phyloP scores from a whole-genome alignment of 2,797 vertebrate genomes.

The Microcaecilia unicolor region DNA sequence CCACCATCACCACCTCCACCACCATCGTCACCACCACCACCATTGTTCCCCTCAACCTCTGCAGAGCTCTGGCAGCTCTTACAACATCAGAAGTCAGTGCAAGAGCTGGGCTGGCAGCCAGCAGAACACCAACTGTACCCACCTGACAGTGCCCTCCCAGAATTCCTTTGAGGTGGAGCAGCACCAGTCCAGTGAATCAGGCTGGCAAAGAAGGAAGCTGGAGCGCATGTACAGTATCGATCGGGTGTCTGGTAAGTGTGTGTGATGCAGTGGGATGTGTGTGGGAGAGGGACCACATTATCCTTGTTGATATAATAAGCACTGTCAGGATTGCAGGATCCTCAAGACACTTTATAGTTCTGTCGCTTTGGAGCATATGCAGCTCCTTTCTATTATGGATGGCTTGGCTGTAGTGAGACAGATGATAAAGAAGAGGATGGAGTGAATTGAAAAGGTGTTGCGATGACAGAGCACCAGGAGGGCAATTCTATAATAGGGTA shows the following conservation, averaged over 20 bases:
- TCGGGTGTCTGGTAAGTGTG: slow-evolving; percentile 68
- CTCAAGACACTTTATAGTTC: too few species aligned
- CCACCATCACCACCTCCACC: slow-evolving; percentile 17
- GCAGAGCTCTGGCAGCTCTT: slow-evolving; percentile 61
- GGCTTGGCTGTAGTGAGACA: too few species aligned
- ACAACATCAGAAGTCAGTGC: slow-evolving; percentile 55
- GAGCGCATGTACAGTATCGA: slow-evolving; percentile 92
- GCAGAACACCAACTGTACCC: slow-evolving; percentile 65
- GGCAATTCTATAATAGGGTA: too few species aligned
- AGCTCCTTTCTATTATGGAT: too few species aligned
- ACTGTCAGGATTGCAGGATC: too few species aligned
- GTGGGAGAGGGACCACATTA: neutral
- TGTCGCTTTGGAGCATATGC: too few species aligned
- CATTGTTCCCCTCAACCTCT: slow-evolving; percentile 65
- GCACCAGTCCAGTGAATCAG: slow-evolving; percentile 47
- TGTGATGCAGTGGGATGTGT: neutral
- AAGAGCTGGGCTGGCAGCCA: slow-evolving; percentile 66
- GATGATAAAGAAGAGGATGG: too few species aligned
- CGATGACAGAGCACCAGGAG: too few species aligned
- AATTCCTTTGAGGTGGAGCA: slow-evolving; percentile 78
- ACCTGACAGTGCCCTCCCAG: slow-evolving; percentile 49
- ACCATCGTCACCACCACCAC: slow-evolving; percentile 38
- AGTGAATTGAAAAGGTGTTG: too few species aligned
- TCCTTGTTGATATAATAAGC: too few species aligned
- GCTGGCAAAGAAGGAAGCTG: slow-evolving; percentile 71